Evolutionary conservation across 2,888 invertebrate genomes (phyloP).

Genomic region (Strigamia maritima): DNA sequence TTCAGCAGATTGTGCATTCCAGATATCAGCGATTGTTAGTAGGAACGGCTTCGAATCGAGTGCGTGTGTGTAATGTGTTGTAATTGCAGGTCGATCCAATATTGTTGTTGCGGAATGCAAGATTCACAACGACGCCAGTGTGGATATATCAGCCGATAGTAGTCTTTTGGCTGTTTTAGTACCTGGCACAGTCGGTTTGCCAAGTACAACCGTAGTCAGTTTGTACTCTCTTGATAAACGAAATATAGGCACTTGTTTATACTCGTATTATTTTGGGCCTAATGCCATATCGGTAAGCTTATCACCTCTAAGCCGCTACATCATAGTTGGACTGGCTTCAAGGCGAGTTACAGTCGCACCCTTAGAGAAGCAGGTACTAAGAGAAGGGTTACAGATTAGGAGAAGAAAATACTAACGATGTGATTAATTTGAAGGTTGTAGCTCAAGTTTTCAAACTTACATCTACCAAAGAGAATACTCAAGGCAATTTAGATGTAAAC

Average conservation of each 20-base stretch:
- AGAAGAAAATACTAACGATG: too few relatives aligned
- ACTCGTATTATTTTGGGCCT: slow-evolving; percentile 71
- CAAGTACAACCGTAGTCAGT: slow-evolving; percentile 71
- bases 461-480: slow-evolving; percentile 26
- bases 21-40: slow-evolving; percentile 69
- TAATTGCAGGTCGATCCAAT: slow-evolving; percentile 58
- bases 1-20: slow-evolving; percentile 69
- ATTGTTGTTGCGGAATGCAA: slow-evolving; percentile 75
- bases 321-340: slow-evolving; percentile 75
- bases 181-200: slow-evolving; percentile 62
- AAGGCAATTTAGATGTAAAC: slow-evolving; percentile 36
- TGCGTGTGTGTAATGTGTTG: background rate
- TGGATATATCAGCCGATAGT: slow-evolving; percentile 77
- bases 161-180: slow-evolving; percentile 70
- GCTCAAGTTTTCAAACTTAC: slow-evolving; percentile 39
- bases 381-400: too few relatives aligned
- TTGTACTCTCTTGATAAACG: slow-evolving; percentile 74
- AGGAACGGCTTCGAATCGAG: background rate
- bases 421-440: slow-evolving; percentile 36
- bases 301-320: slow-evolving; percentile 74
- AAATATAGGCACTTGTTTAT: slow-evolving; percentile 71
- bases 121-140: slow-evolving; percentile 82
- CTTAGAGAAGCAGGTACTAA: slow-evolving; percentile 34
- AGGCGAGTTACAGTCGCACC: slow-evolving; percentile 44
- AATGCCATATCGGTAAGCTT: slow-evolving; percentile 79